phyloP scores from a whole-genome alignment of 2,888 invertebrate genomes.

The Volucella zonaria region DNA sequence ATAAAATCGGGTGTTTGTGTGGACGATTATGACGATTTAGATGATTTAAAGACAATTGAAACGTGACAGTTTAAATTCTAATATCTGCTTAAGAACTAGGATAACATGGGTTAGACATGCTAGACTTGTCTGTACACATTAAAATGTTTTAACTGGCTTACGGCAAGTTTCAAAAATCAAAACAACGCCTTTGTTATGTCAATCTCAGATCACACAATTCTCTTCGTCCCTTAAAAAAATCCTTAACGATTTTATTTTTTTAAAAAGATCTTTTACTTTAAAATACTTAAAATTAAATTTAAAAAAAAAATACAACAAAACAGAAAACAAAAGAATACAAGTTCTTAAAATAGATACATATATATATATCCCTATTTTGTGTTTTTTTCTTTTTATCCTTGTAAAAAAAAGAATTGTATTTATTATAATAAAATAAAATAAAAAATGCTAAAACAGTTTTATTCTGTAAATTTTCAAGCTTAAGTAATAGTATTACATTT shows the following conservation, averaged over 20 bases:
- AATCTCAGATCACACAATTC: no score
- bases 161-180: no score
- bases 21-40: no score
- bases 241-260: background rate
- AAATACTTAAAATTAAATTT: slow-evolving; percentile 10
- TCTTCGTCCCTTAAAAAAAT: background rate
- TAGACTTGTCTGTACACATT: no score
- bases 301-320: background rate
- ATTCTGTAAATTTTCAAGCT: slow-evolving; percentile 29
- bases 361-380: slow-evolving; percentile 37
- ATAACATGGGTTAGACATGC: no score
- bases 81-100: no score
- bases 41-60: no score
- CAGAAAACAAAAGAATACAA: background rate
- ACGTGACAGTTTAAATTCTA: no score
- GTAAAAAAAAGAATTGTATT: slow-evolving; percentile 52
- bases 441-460: slow-evolving; percentile 24
- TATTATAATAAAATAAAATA: slow-evolving; percentile 23
- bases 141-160: no score
- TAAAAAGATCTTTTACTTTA: background rate
- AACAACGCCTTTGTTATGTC: no score
- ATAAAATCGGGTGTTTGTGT: no score
- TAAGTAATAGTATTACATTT: slow-evolving; percentile 27
- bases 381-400: slow-evolving; percentile 37
- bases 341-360: background rate